These are phyloP conservation scores for Lithophane socia DNA, from an alignment of 2,888 invertebrate species.

Conservation along the genomic window DNA sequence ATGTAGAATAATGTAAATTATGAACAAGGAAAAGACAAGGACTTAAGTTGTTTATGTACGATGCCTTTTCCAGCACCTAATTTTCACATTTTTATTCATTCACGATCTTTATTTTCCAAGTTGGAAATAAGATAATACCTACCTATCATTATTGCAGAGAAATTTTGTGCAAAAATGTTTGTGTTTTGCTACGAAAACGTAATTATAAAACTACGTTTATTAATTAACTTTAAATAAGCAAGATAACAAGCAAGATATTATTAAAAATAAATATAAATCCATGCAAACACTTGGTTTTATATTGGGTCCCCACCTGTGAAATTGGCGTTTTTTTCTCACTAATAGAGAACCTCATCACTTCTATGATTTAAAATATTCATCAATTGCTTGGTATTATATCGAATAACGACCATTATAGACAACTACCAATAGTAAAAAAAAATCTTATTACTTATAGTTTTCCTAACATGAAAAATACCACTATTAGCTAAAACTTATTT, in stretches of 20 bases:
- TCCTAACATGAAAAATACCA: no score
- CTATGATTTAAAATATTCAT: no score
- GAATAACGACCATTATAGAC: no score
- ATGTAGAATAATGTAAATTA: slow-evolving; percentile 1
- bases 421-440: no score
- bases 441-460: no score
- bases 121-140: background rate
- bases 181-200: background rate
- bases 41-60: background rate
- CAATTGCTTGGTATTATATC: no score
- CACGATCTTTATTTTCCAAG: slow-evolving; percentile 14
- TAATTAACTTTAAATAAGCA: no score
- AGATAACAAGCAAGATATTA: background rate
- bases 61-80: background rate
- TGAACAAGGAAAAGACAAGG: slow-evolving; percentile 9
- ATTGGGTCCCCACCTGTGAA: no score
- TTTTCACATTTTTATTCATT: slow-evolving; percentile 13
- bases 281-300: slow-evolving; percentile 21
- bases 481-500: no score
- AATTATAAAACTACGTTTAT: background rate
- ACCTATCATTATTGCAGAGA: background rate
- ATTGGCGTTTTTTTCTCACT: no score
- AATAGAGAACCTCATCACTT: no score
- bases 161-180: no score
- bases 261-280: background rate